Evolutionary conservation across 1,140 invertebrate genomes (phyloP), one percentile per base, ranked within the genome.

Genomic region (Hestina assimilis): DNA sequence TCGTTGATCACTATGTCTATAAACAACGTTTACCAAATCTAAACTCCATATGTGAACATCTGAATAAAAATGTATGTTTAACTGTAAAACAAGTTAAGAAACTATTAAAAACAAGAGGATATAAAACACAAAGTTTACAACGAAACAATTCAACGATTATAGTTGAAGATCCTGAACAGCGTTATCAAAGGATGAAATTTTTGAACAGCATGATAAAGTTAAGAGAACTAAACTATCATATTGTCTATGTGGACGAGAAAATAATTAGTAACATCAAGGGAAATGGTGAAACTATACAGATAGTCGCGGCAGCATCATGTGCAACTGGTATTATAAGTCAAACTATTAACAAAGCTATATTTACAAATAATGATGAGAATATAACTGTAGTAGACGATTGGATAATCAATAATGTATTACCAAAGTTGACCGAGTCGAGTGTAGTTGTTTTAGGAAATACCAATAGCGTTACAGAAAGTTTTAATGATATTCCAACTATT

Each of bases 161-260:
- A 4, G 8, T 48, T 23, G 29, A 48, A 24, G 20, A 48, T 35
- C 19, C 29, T 8, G 20, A 48, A 15, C 19, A 24, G 3, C 12
- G 19, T 19, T 35, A 23, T 8, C 12, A n/a, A n/a, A 38, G 46
- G 20, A 48, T 48, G 5, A 48, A 48, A 14, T 48, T 35, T 48
- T 48, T 48, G 35, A 5, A 33, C 7, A 8, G 20, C 1, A 14
- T 48, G 14, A 1, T 20, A 12, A 19, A 48, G 5, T 35, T 48
- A 3, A 21, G 46, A 24, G 14, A 35, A 4, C 5, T 11, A 35
- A n/a, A n/a, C 7, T 12, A 4, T 1, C 20, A 33, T 35, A 26
- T 58, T 14, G 35, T 58, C 33, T 58, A 58, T 35, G 33, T 58
- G 19, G 21, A 35, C 24, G 14, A 17, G 0, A 58, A 43, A 31